A percentile compares a stretch with the other conserved stretches of the same genome.
phyloP scores from a whole-genome alignment of 2,113 vertebrate genomes.

The Anolis sagrei region DNA sequence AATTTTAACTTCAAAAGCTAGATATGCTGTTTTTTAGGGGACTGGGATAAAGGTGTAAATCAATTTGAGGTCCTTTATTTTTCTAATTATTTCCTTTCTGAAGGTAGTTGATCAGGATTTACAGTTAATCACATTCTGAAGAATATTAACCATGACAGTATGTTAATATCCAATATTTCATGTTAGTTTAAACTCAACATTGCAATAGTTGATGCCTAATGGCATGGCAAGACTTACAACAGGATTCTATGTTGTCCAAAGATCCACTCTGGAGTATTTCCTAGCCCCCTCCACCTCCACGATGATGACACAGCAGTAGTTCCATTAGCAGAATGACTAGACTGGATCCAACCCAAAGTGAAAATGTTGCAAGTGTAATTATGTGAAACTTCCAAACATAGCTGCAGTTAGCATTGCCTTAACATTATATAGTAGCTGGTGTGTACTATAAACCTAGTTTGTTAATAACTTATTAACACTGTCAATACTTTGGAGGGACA shows the following conservation, averaged over 20 bases:
- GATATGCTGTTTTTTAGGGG: background rate
- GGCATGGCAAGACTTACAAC: too few species aligned
- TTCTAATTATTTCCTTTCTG: background rate
- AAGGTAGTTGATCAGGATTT: background rate
- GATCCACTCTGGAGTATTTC: background rate
- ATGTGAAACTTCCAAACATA: background rate
- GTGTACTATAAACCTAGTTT: background rate
- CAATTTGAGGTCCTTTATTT: background rate
- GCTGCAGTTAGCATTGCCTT: background rate
- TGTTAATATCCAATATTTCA: background rate
- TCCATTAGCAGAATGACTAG: background rate
- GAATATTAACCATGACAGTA: background rate
- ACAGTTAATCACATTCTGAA: background rate
- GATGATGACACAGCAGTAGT: background rate
- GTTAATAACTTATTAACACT: background rate
- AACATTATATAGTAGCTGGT: background rate
- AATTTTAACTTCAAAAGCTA: background rate
- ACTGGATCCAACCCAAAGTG: background rate
- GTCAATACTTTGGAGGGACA: background rate
- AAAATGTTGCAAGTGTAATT: background rate
- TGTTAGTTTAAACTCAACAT: background rate
- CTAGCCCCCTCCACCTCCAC: background rate
- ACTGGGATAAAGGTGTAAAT: background rate
- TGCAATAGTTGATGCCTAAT: background rate
- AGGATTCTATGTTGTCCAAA: background rate